Percentiles rank a stretch among this genome's conserved stretches.
These are phyloP conservation scores for Phortica okadai DNA, from an alignment of 2,888 invertebrate species.

Conservation along the genomic window DNA sequence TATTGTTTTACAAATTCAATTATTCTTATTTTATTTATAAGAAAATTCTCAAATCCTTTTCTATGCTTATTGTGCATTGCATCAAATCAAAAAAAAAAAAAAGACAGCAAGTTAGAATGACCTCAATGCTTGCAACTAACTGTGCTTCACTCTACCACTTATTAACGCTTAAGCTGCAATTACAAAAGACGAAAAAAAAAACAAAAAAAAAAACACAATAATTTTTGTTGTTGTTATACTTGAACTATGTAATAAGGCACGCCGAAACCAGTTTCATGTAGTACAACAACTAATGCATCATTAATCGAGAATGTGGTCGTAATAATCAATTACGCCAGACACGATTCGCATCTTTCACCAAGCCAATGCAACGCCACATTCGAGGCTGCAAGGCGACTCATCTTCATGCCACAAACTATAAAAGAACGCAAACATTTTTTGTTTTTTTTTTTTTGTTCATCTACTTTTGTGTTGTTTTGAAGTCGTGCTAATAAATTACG, in stretches of 20 bases:
- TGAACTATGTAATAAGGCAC: conserved; percentile 28
- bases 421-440: conserved; percentile 40
- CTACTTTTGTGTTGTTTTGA: neutral
- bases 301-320: conserved; percentile 66
- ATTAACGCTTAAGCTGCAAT: neutral
- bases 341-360: conserved; percentile 66
- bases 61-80: too few relatives aligned
- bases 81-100: too few relatives aligned
- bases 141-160: too few relatives aligned
- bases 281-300: conserved; percentile 66
- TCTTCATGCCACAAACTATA: conserved; percentile 41
- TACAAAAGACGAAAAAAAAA: neutral
- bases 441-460: neutral
- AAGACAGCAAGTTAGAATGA: too few relatives aligned
- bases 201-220: neutral
- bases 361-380: conserved; percentile 46
- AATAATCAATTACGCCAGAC: conserved; percentile 70
- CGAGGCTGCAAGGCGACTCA: conserved; percentile 29
- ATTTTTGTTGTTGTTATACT: neutral
- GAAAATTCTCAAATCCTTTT: too few relatives aligned
- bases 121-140: too few relatives aligned
- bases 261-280: conserved; percentile 8
- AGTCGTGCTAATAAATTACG: conserved; percentile 68
- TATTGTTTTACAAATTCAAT: too few relatives aligned
- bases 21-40: too few relatives aligned